phyloP scores from a whole-genome alignment of 2,113 vertebrate genomes.

The Parotia lawesii region DNA sequence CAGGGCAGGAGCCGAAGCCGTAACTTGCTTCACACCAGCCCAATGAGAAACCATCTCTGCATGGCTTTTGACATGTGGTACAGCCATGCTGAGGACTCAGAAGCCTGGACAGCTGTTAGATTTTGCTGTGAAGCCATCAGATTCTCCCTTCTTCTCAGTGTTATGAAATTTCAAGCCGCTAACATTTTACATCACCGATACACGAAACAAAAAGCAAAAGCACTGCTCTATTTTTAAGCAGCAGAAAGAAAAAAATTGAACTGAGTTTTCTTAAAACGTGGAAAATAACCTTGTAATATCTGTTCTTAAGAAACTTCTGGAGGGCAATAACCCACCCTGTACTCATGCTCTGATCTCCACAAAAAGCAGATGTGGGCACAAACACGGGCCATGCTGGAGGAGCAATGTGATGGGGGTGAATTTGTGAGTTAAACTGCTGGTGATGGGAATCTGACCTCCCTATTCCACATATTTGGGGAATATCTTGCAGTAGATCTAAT shows the following conservation, averaged over 20 bases:
- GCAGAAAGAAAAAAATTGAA: neutral
- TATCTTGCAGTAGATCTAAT: neutral
- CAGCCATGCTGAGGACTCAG: neutral
- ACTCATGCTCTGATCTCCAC: neutral
- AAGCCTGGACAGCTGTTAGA: neutral
- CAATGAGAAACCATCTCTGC: neutral
- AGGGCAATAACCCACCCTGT: neutral
- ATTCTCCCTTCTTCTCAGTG: neutral
- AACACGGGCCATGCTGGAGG: neutral
- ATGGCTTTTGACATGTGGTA: neutral
- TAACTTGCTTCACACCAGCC: neutral
- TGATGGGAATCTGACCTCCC: neutral
- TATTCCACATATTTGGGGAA: fast-evolving
- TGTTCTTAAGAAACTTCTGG: neutral
- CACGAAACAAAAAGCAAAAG: neutral
- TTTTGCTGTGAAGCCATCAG: neutral
- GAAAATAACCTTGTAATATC: neutral
- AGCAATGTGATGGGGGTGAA: neutral
- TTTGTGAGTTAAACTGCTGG: neutral
- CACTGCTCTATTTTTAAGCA: neutral
- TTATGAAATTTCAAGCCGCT: neutral
- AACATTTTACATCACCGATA: neutral
- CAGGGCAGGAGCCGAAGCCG: neutral
- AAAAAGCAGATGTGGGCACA: neutral
- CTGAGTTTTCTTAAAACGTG: neutral